A percentile compares a stretch with the other conserved stretches of the same genome.
phyloP scores from a whole-genome alignment of 2,888 invertebrate species.

The Cataglyphis livida region DNA sequence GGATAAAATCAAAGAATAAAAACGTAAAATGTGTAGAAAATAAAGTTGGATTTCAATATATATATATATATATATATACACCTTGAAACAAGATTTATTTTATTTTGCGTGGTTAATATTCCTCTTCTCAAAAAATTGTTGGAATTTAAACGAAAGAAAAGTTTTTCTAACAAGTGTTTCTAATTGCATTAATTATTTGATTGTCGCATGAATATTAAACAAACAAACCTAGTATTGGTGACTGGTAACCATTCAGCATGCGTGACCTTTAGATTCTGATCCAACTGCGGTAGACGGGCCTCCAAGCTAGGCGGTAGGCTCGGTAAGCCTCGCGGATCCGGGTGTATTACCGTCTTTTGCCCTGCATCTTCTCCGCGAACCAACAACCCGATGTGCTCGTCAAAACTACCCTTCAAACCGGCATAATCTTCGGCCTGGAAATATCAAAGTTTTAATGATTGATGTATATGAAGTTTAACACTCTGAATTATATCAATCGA shows the following conservation, averaged over 20 bases:
- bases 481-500: not conserved
- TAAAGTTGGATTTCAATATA: not conserved
- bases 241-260: constrained; percentile 94
- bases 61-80: not conserved
- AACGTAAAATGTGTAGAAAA: not conserved
- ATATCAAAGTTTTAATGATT: constrained; percentile 15
- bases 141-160: not conserved
- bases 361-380: constrained; percentile 79
- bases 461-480: not conserved
- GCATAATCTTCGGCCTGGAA: constrained; percentile 85
- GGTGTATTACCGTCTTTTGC: constrained; percentile 78
- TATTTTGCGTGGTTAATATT: not conserved
- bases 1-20: not conserved
- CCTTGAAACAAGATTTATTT: not conserved
- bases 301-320: constrained; percentile 83
- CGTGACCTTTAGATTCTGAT: constrained; percentile 89
- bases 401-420: constrained; percentile 85
- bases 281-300: constrained; percentile 87
- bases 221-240: constrained; percentile 89
- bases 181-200: not conserved
- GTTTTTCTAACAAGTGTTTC: not conserved
- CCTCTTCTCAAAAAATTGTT: not conserved
- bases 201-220: not conserved
- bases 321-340: constrained; percentile 81
- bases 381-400: constrained; percentile 83